These are phyloP conservation scores for Argya squamiceps DNA, from an alignment of 2,797 vertebrate genomes.

Conservation along the genomic window DNA sequence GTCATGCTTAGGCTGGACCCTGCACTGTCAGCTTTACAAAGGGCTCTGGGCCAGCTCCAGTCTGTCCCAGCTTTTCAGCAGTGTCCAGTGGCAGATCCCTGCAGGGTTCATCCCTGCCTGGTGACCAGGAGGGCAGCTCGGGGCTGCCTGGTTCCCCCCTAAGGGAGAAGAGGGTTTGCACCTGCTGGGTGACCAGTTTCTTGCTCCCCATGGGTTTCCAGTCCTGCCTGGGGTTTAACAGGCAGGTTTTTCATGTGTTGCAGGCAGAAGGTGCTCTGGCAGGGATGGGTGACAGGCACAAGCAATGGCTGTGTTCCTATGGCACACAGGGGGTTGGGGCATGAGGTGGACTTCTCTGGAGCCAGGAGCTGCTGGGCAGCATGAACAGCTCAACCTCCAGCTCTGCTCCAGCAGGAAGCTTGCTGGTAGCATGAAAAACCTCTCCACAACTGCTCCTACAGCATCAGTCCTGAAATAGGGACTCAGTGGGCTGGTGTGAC, in stretches of 20 bases:
- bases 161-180: not conserved
- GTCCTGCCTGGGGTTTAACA: not conserved
- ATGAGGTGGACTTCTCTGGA: not conserved
- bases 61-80: not conserved
- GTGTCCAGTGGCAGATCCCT: not conserved
- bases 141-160: not conserved
- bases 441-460: not conserved
- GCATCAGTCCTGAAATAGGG: not conserved
- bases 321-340: not conserved
- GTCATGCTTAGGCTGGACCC: not conserved
- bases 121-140: accelerated
- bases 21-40: accelerated
- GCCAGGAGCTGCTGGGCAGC: not conserved
- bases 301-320: not conserved
- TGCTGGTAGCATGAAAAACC: not conserved
- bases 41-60: not conserved
- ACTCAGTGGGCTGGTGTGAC: accelerated
- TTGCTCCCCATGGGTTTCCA: not conserved
- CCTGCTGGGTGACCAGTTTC: not conserved
- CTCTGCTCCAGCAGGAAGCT: not conserved
- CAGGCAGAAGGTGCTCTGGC: not conserved
- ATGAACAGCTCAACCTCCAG: not conserved
- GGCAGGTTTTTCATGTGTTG: accelerated
- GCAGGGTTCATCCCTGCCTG: not conserved
- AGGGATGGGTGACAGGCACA: not conserved